phyloP scores from a whole-genome alignment of 2,888 invertebrate species.

The Gastrophysa polygoni region DNA sequence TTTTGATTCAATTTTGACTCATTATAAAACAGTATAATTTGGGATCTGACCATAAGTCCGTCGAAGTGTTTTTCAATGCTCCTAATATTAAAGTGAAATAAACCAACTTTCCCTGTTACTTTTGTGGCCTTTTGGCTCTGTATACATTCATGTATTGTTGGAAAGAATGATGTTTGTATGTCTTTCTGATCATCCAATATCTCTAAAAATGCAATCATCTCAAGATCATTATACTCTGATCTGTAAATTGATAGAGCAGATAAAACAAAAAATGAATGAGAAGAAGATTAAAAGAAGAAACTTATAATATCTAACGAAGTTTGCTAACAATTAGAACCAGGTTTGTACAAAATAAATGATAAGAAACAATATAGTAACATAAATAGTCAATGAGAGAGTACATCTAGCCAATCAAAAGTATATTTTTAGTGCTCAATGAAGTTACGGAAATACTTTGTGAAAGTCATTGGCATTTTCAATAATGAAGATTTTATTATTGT shows the following conservation, averaged over 20 bases:
- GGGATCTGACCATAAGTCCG: conserved; percentile 4
- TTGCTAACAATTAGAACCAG: neutral
- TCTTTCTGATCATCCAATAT: neutral
- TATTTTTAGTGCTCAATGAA: neutral
- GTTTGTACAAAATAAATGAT: neutral
- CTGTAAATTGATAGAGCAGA: neutral
- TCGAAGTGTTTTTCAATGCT: conserved; percentile 1
- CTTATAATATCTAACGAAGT: neutral
- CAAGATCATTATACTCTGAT: neutral
- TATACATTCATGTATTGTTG: conserved; percentile 5
- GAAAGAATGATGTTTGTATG: neutral
- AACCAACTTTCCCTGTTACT: neutral
- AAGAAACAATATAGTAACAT: neutral
- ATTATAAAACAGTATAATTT: conserved; percentile 9
- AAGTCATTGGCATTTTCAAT: conserved; percentile 1
- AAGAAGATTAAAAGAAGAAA: neutral
- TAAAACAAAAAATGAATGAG: too few species aligned
- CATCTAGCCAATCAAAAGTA: neutral
- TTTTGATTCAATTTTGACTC: conserved; percentile 8
- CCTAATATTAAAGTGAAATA: neutral
- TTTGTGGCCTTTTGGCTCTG: conserved; percentile 3
- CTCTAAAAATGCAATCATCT: neutral
- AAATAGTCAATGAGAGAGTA: neutral
- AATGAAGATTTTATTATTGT: conserved; percentile 6
- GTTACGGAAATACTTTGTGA: conserved; percentile 2